Evolutionary conservation across 2,113 vertebrate genomes (phyloP), one percentile per base, ranked within the genome.

Genomic region (Hemichromis elongatus): DNA sequence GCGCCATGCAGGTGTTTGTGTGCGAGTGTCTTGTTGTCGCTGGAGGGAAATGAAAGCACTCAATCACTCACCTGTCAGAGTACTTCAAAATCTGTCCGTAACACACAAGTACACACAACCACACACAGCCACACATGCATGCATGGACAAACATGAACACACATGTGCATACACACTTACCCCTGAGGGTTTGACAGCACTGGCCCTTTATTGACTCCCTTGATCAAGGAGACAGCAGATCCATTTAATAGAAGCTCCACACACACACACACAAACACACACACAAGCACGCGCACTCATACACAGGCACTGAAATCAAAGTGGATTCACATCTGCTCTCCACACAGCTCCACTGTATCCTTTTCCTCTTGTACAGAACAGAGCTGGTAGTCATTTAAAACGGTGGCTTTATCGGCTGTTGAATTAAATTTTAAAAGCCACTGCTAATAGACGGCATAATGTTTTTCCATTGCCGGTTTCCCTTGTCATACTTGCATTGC

Each of bases 191-290:
- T 92, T 94, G 95, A 94, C 93, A 94, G 94, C 90, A 90, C 89
- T 89, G 90, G 92, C 91, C 91, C 93, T 94, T 94, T 94, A 96
- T 95, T 95, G 92, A 94, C 95, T 95, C 90, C 90, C 92, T 94
- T 95, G 94, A 96, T 95, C 92, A 94, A 95, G 93, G 92, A 95
- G 95, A 95, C 94, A 93, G 91, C 92, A 94, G 95, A 95, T 95
- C 92, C 92, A 94, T 95, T 94, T 93, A 94, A 94, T 95, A 93
- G 94, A 94, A 90, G 84, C 88, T 87, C n/a, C 79, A 86, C 79
- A 78, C 68, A 47, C 54, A 21, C 42, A 80, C 54, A 55, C 53
- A 75, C 56, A n/a, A n/a, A 78, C 68, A 47, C 54, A 21, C 42
- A 86, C 19, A 84, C 30, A 37, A 63, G 59, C 21, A 63, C 68